phyloP scores from a whole-genome alignment of 2,113 vertebrate genomes.

The Cebidichthys violaceus region DNA sequence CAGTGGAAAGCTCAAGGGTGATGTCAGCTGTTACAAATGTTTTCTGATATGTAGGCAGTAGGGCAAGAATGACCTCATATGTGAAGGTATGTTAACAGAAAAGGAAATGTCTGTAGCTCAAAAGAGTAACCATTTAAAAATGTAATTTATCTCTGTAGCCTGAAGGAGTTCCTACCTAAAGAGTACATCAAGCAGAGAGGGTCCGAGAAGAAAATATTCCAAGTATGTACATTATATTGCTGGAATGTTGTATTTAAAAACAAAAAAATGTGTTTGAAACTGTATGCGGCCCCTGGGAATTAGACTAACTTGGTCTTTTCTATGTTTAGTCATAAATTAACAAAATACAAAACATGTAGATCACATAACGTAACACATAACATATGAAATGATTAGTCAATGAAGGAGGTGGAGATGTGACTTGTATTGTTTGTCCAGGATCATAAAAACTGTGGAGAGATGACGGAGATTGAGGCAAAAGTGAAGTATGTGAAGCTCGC shows the following conservation, averaged over 20 bases:
- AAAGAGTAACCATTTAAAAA: conserved; percentile 69
- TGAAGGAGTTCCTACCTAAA: conserved; percentile 88
- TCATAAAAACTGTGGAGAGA: conserved; percentile 96
- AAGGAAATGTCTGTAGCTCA: conserved; percentile 66
- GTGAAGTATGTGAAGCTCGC: conserved; percentile 98
- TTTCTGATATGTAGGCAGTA: conserved; percentile 67
- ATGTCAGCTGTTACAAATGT: conserved; percentile 74
- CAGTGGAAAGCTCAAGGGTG: conserved; percentile 63
- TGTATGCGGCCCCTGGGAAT: neutral
- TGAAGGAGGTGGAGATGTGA: neutral
- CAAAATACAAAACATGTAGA: conserved; percentile 13
- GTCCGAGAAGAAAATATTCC: conserved; percentile 88
- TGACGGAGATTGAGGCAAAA: conserved; percentile 98
- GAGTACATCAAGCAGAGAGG: conserved; percentile 88
- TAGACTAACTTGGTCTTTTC: conserved; percentile 21
- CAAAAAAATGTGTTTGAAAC: conserved; percentile 16
- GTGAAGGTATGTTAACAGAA: conserved; percentile 68
- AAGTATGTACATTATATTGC: conserved; percentile 74
- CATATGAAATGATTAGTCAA: neutral
- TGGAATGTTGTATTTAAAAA: conserved; percentile 18
- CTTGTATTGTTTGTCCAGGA: conserved; percentile 83
- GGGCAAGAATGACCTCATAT: conserved; percentile 74
- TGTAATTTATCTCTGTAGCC: conserved; percentile 76
- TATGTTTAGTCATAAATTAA: conserved; percentile 8
- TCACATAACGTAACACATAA: neutral